phyloP scores from a whole-genome alignment of 2,888 invertebrate genomes.

The Protophormia terraenovae region DNA sequence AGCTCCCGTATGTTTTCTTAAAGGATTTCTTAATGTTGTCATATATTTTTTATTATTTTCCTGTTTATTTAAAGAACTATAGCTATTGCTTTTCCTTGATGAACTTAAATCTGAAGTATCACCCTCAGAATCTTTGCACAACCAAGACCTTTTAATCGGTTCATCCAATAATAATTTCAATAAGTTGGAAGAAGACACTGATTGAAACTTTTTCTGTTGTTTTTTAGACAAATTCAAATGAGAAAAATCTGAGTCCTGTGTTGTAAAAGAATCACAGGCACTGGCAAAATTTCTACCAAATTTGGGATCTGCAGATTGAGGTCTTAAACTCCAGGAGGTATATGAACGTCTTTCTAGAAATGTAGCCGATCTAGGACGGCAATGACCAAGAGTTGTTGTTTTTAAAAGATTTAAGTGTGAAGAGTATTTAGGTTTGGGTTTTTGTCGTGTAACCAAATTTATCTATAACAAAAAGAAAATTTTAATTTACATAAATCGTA shows the following conservation, averaged over 20 bases:
- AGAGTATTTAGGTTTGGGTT: conserved; percentile 79
- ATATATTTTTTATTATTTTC: conserved; percentile 47
- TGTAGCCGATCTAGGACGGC: conserved; percentile 79
- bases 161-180: conserved; percentile 79
- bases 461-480: conserved; percentile 73
- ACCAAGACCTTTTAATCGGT: conserved; percentile 82
- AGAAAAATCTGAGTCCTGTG: conserved; percentile 70
- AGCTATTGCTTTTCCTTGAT: conserved; percentile 69
- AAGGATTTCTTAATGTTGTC: conserved; percentile 36
- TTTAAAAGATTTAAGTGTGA: conserved; percentile 71
- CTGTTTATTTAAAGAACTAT: conserved; percentile 65
- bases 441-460: conserved; percentile 80
- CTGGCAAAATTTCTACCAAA: conserved; percentile 72
- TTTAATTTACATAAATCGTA: not conserved
- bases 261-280: conserved; percentile 70
- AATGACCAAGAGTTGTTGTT: conserved; percentile 22
- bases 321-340: conserved; percentile 76
- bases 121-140: conserved; percentile 71
- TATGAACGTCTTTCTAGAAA: conserved; percentile 76
- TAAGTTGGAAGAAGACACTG: conserved; percentile 79
- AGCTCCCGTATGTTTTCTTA: too few species aligned
- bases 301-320: conserved; percentile 80
- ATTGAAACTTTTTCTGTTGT: conserved; percentile 70
- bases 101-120: conserved; percentile 72
- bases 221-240: conserved; percentile 69